Evolutionary conservation across 2,113 vertebrate genomes (phyloP), one percentile per base, ranked within the genome.

Genomic region (Motacilla tschutschensis): DNA sequence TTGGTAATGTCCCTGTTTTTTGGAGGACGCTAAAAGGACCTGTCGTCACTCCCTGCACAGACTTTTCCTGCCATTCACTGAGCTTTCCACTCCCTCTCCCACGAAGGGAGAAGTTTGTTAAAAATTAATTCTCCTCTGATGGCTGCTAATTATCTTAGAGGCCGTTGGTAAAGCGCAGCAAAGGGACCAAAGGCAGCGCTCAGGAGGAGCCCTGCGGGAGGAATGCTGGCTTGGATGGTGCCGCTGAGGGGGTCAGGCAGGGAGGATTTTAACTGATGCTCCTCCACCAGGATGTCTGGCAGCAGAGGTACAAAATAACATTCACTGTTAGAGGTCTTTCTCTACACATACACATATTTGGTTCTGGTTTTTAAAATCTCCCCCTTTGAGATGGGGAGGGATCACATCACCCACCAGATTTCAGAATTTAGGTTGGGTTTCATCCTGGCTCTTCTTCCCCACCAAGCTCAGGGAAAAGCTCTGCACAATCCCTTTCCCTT

Each of bases 91-190:
- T 89, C 64, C 85, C 63, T 80, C 71, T 83, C 70, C 66, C 78
- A 51, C 6, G 62, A 65, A 79, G 75, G 64, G 75, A 87, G 63
- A 70, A 60, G 38, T 85, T 93, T 59, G 53, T 83, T 90, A 90
- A 92, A 90, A 89, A 87, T 78, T 64, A 83, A 65, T 85, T 83
- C 26, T 82, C 79, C 25, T 87, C 85, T 83, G 53, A 51, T 71
- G 90, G 48, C 82, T 83, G 53, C 70, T 91, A 78, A 87, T 85
- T 89, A 87, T 85, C 80, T 63, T 43, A 22, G 66, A 82, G 66
- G 53, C 51, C 50, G 29, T 63, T 79, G 69, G 88, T 79, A 25
- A 62, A 57, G 58, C 44, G 82, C 59, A 82, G 84, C 8, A 2
- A 62, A 83, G 60, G 79, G 82, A 85, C 40, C 48, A 41, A 70